Evolutionary conservation across 2,888 invertebrate species (phyloP), one percentile per base, ranked within the genome.

Genomic region (Zaprionus bogoriensis): DNA sequence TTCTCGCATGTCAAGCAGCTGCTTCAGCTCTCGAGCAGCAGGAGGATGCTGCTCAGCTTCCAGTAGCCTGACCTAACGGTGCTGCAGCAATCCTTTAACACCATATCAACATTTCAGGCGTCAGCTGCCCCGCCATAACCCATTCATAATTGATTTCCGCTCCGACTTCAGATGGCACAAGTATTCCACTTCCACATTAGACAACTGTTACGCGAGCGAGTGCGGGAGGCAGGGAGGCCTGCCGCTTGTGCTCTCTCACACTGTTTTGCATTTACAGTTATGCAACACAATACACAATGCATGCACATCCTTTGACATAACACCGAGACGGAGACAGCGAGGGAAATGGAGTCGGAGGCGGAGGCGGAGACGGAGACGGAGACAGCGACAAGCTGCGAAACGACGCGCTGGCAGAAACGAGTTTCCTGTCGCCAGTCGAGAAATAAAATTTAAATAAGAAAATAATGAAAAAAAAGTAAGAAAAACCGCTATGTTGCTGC

Each of bases 191-290:
- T 60, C 46, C 59, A 67, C 27, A 59, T 72, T 71, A 72, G 68
- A 61, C 47, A 45, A 59, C n/a, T n/a, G n/a, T n/a, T n/a, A n/a
- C n/a, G 75, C 62, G 76, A 80, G 77, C 78, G 77, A 77, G 65
- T 73, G 30, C 14, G 2, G 5, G 27, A 48, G 44, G 22, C 17
- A 38, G 39, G 32, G 23, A 63, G 46, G 28, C 19, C 12, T n/a
- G n/a, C n/a, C n/a, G n/a, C n/a, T n/a, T n/a, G n/a, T n/a, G n/a
- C n/a, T n/a, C n/a, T n/a, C n/a, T 19, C 38, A 44, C 12, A 45
- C 54, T 76, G 78, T 61, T 77, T 82, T 79, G 71, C 80, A 69
- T 81, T 81, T 74, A 83, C 82, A 79, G 82, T 83, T 83, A 83
- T 83, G 82, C 85, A 83, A 76, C 53, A 71, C 44, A 74, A 72